These are phyloP conservation scores for Pheucticus melanocephalus DNA, from an alignment of 2,113 vertebrate species.

Conservation along the genomic window DNA sequence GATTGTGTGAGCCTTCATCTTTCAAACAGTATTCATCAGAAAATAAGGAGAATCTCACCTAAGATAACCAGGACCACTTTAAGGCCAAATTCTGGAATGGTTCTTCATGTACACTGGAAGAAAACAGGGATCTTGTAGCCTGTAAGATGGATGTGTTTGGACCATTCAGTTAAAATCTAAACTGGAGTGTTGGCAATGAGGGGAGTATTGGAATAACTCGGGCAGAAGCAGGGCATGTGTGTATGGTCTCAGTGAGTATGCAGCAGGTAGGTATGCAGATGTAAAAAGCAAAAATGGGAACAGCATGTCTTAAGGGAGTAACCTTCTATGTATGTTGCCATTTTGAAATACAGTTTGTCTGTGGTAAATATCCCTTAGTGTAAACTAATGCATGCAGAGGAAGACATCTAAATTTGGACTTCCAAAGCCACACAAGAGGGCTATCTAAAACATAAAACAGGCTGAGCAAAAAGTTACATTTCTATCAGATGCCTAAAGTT, in stretches of 20 bases:
- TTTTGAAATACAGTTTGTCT: background rate
- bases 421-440: background rate
- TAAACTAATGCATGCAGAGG: background rate
- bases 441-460: background rate
- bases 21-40: background rate
- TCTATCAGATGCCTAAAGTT: constrained; percentile 23
- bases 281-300: background rate
- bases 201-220: background rate
- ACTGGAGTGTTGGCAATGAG: background rate
- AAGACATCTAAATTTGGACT: background rate
- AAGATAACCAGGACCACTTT: background rate
- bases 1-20: background rate
- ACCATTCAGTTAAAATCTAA: background rate
- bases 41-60: background rate
- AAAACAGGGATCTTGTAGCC: background rate
- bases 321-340: background rate
- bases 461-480: constrained; percentile 11
- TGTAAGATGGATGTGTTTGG: background rate
- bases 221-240: background rate
- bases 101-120: background rate
- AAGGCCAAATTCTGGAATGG: background rate
- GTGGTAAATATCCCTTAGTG: background rate
- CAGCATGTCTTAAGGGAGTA: background rate
- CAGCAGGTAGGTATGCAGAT: background rate
- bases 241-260: background rate